These are phyloP conservation scores for Serrognathus titanus DNA, from an alignment of 2,888 invertebrate genomes.

Conservation along the genomic window DNA sequence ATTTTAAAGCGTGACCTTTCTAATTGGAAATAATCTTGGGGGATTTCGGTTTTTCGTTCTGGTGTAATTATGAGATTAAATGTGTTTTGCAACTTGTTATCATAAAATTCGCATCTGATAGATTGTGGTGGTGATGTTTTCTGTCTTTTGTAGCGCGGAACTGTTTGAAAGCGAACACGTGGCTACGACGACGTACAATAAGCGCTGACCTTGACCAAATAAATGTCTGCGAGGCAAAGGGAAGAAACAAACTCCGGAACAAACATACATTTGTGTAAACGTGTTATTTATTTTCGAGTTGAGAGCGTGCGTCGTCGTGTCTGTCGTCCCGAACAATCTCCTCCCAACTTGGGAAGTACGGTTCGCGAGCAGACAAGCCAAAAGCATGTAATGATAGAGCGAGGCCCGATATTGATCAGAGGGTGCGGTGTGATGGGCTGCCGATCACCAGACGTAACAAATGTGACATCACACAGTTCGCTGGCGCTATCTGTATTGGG, in stretches of 20 bases:
- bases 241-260: conserved; percentile 15
- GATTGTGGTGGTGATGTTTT: too few relatives aligned
- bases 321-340: conserved; percentile 1
- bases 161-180: too few relatives aligned
- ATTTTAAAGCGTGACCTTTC: too few relatives aligned
- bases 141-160: too few relatives aligned
- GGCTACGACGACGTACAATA: too few relatives aligned
- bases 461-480: conserved; percentile 37
- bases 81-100: too few relatives aligned
- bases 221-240: not conserved
- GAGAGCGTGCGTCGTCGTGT: conserved; percentile 1
- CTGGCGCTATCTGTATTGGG: conserved; percentile 31
- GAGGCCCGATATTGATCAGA: conserved; percentile 35
- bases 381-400: conserved; percentile 27
- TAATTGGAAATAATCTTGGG: too few relatives aligned
- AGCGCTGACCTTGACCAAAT: too few relatives aligned
- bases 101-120: too few relatives aligned
- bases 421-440: conserved; percentile 28
- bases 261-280: conserved; percentile 18
- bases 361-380: conserved; percentile 20
- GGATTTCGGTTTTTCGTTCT: too few relatives aligned
- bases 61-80: too few relatives aligned
- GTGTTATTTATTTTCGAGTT: conserved; percentile 17
- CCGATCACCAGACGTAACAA: conserved; percentile 38
- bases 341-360: conserved; percentile 11